phyloP scores from a whole-genome alignment of 2,113 vertebrate genomes.

The Cynopterus brachyotis region DNA sequence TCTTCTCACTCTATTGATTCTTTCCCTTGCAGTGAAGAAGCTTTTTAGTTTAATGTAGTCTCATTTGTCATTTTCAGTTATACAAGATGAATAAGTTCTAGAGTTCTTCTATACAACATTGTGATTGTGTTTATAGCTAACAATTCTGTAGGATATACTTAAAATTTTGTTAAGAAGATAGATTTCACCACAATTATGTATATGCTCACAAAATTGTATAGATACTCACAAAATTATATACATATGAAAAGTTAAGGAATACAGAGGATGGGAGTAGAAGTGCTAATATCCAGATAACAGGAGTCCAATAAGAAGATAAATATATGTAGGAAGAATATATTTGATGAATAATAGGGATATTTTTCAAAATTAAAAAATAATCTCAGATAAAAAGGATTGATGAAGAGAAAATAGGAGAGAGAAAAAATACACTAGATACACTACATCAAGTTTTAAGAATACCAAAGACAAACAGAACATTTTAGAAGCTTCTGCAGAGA shows the following conservation, averaged over 20 bases:
- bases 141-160: background rate
- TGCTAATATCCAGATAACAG: background rate
- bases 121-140: background rate
- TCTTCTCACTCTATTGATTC: background rate
- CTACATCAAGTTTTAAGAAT: background rate
- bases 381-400: background rate
- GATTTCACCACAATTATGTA: background rate
- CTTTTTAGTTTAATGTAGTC: background rate
- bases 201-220: background rate
- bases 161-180: background rate
- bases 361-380: conserved; percentile 10
- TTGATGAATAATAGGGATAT: background rate
- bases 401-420: background rate
- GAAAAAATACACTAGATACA: background rate
- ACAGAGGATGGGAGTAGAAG: background rate
- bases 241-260: background rate
- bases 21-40: background rate
- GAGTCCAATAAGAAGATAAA: background rate
- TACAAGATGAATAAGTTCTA: background rate
- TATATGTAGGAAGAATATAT: background rate
- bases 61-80: background rate
- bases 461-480: background rate
- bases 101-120: background rate
- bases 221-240: background rate
- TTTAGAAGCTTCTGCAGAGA: background rate